A percentile compares a stretch with the other conserved stretches of the same genome.
These are phyloP conservation scores for Megalopta genalis DNA, from an alignment of 1,140 invertebrate species.

Conservation along the genomic window DNA sequence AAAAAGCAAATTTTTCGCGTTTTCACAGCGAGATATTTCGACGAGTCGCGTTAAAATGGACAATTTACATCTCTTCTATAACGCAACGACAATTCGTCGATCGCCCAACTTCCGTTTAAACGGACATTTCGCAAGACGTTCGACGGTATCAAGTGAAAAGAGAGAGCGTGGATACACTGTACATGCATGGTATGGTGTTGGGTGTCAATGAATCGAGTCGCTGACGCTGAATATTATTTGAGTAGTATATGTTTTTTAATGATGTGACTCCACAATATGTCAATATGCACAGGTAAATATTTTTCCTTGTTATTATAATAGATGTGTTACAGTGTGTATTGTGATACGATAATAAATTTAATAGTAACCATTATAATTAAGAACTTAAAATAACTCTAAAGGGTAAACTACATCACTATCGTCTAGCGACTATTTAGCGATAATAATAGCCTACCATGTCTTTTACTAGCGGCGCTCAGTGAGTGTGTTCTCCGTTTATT, in stretches of 20 bases:
- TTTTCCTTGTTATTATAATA: constrained; percentile 76
- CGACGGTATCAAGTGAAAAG: background rate
- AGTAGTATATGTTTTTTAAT: constrained; percentile 80
- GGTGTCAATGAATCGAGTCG: constrained; percentile 79
- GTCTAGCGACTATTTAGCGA: constrained; percentile 74
- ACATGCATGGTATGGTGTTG: constrained; percentile 67
- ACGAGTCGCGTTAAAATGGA: too few species aligned
- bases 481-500: constrained; percentile 52
- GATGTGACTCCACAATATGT: constrained; percentile 80
- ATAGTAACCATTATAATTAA: constrained; percentile 73
- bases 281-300: constrained; percentile 80
- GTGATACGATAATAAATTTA: constrained; percentile 76
- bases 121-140: too few species aligned
- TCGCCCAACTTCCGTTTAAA: too few species aligned
- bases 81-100: too few species aligned
- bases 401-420: constrained; percentile 75
- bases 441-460: constrained; percentile 74
- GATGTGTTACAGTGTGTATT: constrained; percentile 80
- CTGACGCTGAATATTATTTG: constrained; percentile 77
- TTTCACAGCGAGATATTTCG: too few species aligned
- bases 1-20: too few species aligned
- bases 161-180: constrained; percentile 47
- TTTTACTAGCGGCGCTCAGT: constrained; percentile 72
- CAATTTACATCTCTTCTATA: too few species aligned
- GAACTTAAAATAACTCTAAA: constrained; percentile 72